phyloP scores from a whole-genome alignment of 2,113 vertebrate genomes.

The Cheirogaleus medius region DNA sequence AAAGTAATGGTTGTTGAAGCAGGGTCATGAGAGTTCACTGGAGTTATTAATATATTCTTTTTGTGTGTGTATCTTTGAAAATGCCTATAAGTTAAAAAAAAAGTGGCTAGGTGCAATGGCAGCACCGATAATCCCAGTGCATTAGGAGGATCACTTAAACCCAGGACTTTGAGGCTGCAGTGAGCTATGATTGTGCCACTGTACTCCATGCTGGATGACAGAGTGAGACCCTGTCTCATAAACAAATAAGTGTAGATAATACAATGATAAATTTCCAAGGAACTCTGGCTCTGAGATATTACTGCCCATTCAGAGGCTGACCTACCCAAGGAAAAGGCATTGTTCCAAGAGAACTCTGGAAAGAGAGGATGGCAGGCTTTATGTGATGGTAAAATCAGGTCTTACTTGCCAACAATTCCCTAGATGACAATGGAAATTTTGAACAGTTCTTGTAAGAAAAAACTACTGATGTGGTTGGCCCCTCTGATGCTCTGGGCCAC shows the following conservation, averaged over 20 bases:
- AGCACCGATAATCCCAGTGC: too few relatives aligned
- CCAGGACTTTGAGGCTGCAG: too few relatives aligned
- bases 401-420: not conserved
- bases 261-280: not conserved
- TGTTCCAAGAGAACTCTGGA: not conserved
- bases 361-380: not conserved
- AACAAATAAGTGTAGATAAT: not conserved
- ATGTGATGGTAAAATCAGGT: not conserved
- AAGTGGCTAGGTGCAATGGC: too few relatives aligned
- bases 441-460: not conserved
- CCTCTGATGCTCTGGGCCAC: not conserved
- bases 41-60: not conserved
- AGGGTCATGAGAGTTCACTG: not conserved
- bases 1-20: not conserved
- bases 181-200: too few relatives aligned
- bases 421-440: not conserved
- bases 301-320: not conserved
- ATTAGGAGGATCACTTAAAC: too few relatives aligned
- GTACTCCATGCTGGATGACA: too few relatives aligned
- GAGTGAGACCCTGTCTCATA: too few relatives aligned
- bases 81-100: not conserved
- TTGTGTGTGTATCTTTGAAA: not conserved
- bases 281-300: not conserved
- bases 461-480: not conserved
- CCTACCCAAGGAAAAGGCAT: not conserved